Base-by-base conservation (phyloP, 1,140 invertebrate genomes). In the Heliconius himera region DNA sequence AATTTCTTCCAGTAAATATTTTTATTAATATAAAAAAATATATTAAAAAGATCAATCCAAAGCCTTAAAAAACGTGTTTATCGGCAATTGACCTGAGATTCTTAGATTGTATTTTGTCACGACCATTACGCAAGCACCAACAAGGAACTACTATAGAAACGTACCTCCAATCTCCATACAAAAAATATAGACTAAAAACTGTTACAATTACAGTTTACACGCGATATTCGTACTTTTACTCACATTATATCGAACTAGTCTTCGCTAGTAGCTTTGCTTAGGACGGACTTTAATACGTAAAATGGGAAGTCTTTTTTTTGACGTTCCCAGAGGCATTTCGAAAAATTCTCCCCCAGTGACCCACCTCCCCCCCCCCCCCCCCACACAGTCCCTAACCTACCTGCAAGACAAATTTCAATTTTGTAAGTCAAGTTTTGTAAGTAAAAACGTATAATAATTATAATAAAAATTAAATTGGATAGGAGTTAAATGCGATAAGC, bases 101-200 rank as follows among this genome's bases (percentile, higher is more conserved):
- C 22, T 11, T 29, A 66, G 22, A 66, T 66, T 66, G 26, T 29
- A 29, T 13, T 66, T 66, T 66, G 60, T 66, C 60, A 66, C 60
- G 60, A 66, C 54, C 20, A 66, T 66, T 66, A 66, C 60, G 60
- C 26, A 66, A 66, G 60, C 9, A 51, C 20, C 54, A 66, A 66
- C 60, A 29, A 66, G 60, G 60, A 66, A 66, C 60, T 29, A 29
- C 60, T 66, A 66, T 22, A 66, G n/a, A 66, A 66, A 29, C 26
- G 26, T 66, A 26, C 3, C 56, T 66, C 60, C 13, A 66, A 26
- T 8, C 56, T 66, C 60, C 60, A 66, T 60, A 60, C n/a, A 66
- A 66, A 66, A 66, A 66, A 29, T 66, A 29, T 66, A 29, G 60
- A 66, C 60, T 36, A 22, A 66, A 29, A 66, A 66, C 54, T 60